Conservation (phyloP, 2,888 invertebrate species). For the Odontomyia ornata region DNA sequence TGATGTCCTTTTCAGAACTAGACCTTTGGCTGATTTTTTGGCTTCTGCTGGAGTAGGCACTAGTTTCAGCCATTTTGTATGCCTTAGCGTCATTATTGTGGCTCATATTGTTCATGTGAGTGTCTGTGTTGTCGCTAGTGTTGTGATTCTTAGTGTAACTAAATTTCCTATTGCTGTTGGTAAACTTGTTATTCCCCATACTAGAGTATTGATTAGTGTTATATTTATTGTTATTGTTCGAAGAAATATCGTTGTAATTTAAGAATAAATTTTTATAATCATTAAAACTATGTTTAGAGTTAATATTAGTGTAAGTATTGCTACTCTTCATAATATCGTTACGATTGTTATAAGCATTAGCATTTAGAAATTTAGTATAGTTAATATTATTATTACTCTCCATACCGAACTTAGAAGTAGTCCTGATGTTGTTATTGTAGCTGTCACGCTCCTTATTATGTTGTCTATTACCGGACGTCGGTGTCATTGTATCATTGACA, state of each 20-base stretch:
- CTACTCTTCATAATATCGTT: constrained; percentile 25
- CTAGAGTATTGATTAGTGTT: constrained; percentile 38
- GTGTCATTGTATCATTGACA: constrained; percentile 51
- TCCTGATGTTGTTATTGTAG: constrained; percentile 43
- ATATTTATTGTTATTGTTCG: constrained; percentile 43
- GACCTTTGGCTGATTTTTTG: background rate
- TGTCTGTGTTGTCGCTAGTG: background rate
- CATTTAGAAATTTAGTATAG: constrained; percentile 40
- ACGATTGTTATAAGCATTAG: constrained; percentile 40
- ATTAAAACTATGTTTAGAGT: constrained; percentile 25
- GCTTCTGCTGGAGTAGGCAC: background rate
- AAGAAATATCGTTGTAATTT: constrained; percentile 38
- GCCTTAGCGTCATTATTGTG: constrained; percentile 2
- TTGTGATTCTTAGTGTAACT: constrained; percentile 23
- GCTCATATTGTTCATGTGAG: constrained; percentile 26
- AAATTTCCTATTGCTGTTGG: constrained; percentile 33
- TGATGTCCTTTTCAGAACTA: background rate
- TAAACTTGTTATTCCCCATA: constrained; percentile 41
- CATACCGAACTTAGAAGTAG: constrained; percentile 26
- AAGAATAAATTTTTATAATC: constrained; percentile 39
- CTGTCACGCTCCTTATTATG: constrained; percentile 46
- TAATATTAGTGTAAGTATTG: constrained; percentile 39
- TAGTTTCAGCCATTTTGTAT: background rate
- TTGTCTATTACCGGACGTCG: constrained; percentile 49
- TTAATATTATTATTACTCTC: constrained; percentile 42